phyloP scores from a whole-genome alignment of 2,888 invertebrate genomes.

The Tachina fera region DNA sequence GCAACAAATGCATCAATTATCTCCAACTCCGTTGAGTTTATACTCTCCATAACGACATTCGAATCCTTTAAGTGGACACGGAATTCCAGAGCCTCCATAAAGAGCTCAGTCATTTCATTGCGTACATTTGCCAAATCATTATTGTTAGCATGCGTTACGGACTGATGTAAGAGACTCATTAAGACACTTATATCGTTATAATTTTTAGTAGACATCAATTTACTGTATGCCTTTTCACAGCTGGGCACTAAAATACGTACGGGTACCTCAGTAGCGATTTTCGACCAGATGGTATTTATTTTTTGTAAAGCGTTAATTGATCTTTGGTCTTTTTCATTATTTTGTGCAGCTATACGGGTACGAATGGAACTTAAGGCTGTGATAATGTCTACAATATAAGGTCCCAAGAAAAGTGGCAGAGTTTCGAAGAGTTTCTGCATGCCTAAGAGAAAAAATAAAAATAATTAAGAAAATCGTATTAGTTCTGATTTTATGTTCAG shows the following conservation, averaged over 20 bases:
- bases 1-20: constrained; percentile 91
- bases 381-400: constrained; percentile 90
- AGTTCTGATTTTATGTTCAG: background rate
- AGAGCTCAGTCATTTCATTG: constrained; percentile 88
- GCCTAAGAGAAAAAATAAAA: constrained; percentile 80
- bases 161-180: constrained; percentile 90
- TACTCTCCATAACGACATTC: constrained; percentile 79
- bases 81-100: constrained; percentile 88
- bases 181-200: constrained; percentile 87
- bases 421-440: constrained; percentile 92
- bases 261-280: constrained; percentile 88
- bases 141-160: constrained; percentile 86
- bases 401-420: constrained; percentile 92
- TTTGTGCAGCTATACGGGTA: constrained; percentile 77
- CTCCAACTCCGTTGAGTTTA: constrained; percentile 88
- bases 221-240: constrained; percentile 86
- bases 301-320: constrained; percentile 85
- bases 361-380: constrained; percentile 86
- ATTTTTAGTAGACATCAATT: constrained; percentile 84
- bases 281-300: constrained; percentile 86
- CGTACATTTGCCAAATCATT: constrained; percentile 87
- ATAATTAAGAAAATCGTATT: background rate
- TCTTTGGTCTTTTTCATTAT: constrained; percentile 83
- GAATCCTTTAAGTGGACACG: constrained; percentile 84
- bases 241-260: constrained; percentile 90